Evolutionary conservation across 2,797 vertebrate genomes (phyloP), one percentile per base, ranked within the genome.

Genomic region (Sandelia bainsii): DNA sequence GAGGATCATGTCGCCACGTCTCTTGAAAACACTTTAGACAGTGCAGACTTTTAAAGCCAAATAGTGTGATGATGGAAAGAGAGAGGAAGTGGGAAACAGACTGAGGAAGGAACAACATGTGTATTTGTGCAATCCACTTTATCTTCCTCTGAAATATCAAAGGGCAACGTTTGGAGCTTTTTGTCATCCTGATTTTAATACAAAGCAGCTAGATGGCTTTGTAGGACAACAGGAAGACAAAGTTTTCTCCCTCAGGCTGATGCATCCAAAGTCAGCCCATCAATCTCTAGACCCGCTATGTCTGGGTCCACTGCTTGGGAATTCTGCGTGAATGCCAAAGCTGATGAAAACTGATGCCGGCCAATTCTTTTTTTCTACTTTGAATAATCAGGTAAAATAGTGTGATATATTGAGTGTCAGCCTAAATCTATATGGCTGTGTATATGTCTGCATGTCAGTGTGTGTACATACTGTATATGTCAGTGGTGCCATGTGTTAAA

Each of bases 401-500:
- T 62, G 51, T 79, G 82, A 90, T 87, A 49, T 80, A 87, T 86
- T 72, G 68, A 75, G n/a, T 60, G 82, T 83, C 86, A 71, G 42
- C 75, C 77, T 88, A 87, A 89, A 83, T 80, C 69, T 68, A 49
- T 74, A 71, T 27, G 79, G 80, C 62, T 85, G 73, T 50, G 76
- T 60, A 42, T 27, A 59, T 63, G 75, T 75, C 74, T 51, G 85
- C 70, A 64, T 37, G 61, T 68, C 19, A 8, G 40, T 69, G 57
- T 78, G 73, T 81, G 67, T 80, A 69, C 77, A 82, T 78, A 69
- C 58, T 68, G 71, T 72, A 81, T 34, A 71, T 90, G 87, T 91
- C 91, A 90, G 80, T 52, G 81, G 74, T 60, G 29, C 83, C 80
- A 49, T 82, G 84, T 83, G 91, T 88, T 92, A 89, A 93, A 92